phyloP scores from a whole-genome alignment of 2,888 invertebrate species.

The Drosophila colorata region DNA sequence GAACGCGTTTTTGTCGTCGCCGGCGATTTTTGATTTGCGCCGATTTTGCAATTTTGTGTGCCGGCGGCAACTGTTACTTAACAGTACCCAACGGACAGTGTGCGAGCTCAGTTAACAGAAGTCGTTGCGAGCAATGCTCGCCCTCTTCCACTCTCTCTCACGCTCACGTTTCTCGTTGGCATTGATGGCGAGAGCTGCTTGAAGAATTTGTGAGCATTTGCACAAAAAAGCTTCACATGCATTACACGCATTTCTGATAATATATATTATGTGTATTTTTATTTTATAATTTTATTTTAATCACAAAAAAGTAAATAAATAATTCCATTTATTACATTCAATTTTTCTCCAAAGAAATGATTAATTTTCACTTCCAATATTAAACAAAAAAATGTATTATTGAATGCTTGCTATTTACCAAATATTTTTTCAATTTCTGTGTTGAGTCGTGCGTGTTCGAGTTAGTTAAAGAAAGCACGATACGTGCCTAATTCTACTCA shows the following conservation, averaged over 20 bases:
- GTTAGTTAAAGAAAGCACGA: not conserved
- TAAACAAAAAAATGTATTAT: not conserved
- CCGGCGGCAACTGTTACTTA: conserved; percentile 62
- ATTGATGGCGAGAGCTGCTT: conserved; percentile 37
- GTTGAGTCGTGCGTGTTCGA: not conserved
- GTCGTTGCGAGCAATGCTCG: conserved; percentile 5
- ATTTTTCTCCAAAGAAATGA: too few species aligned
- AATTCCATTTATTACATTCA: too few species aligned
- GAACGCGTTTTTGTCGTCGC: conserved; percentile 76
- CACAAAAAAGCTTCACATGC: too few species aligned
- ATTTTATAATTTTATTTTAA: too few species aligned
- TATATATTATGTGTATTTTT: too few species aligned
- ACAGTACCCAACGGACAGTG: conserved; percentile 35
- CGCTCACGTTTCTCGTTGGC: conserved; percentile 14
- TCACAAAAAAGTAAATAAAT: too few species aligned
- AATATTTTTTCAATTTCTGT: not conserved
- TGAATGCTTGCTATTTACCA: not conserved
- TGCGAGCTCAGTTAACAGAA: conserved; percentile 37
- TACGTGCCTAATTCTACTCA: not conserved
- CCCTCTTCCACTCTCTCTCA: not conserved
- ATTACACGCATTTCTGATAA: too few species aligned
- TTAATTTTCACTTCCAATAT: too few species aligned
- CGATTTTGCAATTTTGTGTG: conserved; percentile 75
- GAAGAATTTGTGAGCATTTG: conserved; percentile 17
- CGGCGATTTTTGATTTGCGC: conserved; percentile 78